Evolutionary conservation across 2,888 invertebrate genomes (phyloP), one percentile per base, ranked within the genome.

Genomic region (Scaptomyza polygonia): DNA sequence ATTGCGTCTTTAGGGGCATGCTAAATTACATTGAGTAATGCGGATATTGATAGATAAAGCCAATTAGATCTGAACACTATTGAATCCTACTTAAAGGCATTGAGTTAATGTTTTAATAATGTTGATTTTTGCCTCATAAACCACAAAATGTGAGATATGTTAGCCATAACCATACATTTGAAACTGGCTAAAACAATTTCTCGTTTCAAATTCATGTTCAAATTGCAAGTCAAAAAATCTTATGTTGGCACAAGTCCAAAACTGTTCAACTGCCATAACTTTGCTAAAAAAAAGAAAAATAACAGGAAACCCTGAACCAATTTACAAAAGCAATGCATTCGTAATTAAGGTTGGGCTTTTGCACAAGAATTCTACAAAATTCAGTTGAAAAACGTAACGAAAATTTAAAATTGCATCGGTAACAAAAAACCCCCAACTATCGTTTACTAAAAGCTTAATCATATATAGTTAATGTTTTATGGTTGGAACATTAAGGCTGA

Each of bases 391-490:
- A 34, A 34, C 34, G 5, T 4, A 11, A 11, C 11, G 5, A 36
- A 14, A 36, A 5, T 34, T 34, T n/a, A 7, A 36, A 36, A 36
- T n/a, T 36, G 3, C 14, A 7, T 7, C 36, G 16, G 36, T 5
- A 47, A 18, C 16, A 18, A 36, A 9, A 18, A 36, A 9, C n/a
- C 6, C 8, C 16, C 30, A 48, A 32, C n/a, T 18, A 18, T 6
- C 47, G 47, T 32, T 18, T 48, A 48, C 18, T 48, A 30, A 48
- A n/a, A n/a, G 47, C 48, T 48, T 48, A 48, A 48, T 48, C n/a
- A n/a, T 48, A 48, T 48, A 48, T 48, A 11, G n/a, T 32, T 32
- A 32, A 48, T 32, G 32, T 48, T 48, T 48, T 32, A 48, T 48
- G 34, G 48, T n/a, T 4, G 21, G 32, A 21, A 32, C 32, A 18